These are phyloP conservation scores for Umimayanthus kanabou DNA, from an alignment of 92 coral and sea anemone species.

Conservation along the genomic window DNA sequence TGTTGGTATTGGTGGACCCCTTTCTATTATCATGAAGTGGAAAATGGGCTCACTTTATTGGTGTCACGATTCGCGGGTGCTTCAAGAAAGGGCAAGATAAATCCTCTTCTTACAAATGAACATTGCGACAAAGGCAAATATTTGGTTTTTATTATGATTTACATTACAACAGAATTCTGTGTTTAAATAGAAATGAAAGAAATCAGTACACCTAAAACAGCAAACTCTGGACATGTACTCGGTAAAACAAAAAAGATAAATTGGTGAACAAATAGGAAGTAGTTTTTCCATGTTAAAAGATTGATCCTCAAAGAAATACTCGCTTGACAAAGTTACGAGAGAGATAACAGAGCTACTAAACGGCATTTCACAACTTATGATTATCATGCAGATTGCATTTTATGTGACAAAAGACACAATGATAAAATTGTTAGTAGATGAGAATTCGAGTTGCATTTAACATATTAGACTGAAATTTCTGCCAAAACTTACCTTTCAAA, in stretches of 20 bases:
- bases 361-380: too few species aligned
- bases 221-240: neutral
- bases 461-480: too few species aligned
- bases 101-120: constrained; percentile 5
- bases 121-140: neutral
- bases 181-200: constrained; percentile 11
- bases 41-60: constrained; percentile 31
- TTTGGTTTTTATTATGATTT: constrained; percentile 40
- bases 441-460: too few species aligned
- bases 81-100: neutral
- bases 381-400: neutral
- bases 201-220: neutral
- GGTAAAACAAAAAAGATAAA: neutral
- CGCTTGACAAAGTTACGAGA: too few species aligned
- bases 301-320: neutral
- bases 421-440: too few species aligned
- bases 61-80: constrained; percentile 12
- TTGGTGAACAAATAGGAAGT: constrained; percentile 6
- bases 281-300: neutral
- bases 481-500: too few species aligned
- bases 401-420: too few species aligned
- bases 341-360: too few species aligned
- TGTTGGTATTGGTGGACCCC: constrained; percentile 51
- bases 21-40: constrained; percentile 25
- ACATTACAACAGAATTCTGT: constrained; percentile 3